Conservation (phyloP, 2,888 invertebrate species). For the Netelia melanura region DNA sequence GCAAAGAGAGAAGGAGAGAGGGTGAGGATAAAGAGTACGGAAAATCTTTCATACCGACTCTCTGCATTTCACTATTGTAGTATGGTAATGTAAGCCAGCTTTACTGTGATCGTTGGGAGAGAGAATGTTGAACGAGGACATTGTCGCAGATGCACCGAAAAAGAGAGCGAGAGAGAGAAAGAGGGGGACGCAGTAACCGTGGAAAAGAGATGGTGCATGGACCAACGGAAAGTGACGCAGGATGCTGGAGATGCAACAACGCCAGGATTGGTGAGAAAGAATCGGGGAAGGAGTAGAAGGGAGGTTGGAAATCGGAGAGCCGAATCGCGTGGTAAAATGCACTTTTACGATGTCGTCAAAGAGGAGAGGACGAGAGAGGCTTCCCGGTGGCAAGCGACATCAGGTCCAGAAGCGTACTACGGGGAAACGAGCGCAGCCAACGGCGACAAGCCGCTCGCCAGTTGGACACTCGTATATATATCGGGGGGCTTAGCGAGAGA, state of each 20-base stretch:
- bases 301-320: slow-evolving; percentile 40
- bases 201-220: neutral
- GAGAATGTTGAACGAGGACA: slow-evolving; percentile 29
- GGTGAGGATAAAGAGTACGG: slow-evolving; percentile 12
- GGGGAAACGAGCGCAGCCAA: neutral
- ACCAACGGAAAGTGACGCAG: slow-evolving; percentile 1
- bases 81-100: slow-evolving; percentile 56
- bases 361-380: slow-evolving; percentile 31
- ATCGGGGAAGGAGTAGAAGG: neutral
- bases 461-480: slow-evolving; percentile 1
- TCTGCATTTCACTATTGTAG: slow-evolving; percentile 39
- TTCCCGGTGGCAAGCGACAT: slow-evolving; percentile 18
- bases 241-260: neutral
- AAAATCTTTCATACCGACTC: slow-evolving; percentile 47
- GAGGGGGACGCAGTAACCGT: neutral
- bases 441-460: slow-evolving; percentile 33
- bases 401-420: slow-evolving; percentile 1
- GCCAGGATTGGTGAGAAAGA: neutral
- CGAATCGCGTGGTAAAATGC: slow-evolving; percentile 45
- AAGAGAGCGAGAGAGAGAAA: neutral
- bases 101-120: slow-evolving; percentile 37
- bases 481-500: slow-evolving; percentile 11
- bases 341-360: slow-evolving; percentile 60
- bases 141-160: slow-evolving; percentile 33
- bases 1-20: slow-evolving; percentile 12